Evolutionary conservation across 2,797 vertebrate genomes (phyloP).

Genomic region (Acanthornis magna): DNA sequence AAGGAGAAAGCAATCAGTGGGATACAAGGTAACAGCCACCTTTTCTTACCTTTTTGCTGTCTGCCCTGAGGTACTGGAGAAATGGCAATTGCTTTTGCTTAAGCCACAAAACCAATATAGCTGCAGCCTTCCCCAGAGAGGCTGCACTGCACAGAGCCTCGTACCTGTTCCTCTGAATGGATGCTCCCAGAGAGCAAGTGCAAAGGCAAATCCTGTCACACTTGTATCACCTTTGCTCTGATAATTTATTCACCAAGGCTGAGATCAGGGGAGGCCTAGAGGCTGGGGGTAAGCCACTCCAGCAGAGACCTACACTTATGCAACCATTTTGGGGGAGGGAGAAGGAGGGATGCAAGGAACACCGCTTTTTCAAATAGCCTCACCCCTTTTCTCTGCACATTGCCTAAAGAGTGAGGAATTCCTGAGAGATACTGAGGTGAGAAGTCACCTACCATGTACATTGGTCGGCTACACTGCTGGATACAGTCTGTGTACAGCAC

Average conservation of each 20-base stretch:
- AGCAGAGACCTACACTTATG: neutral
- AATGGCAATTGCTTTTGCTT: neutral
- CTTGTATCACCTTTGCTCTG: neutral
- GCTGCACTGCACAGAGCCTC: neutral
- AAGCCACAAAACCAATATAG: neutral
- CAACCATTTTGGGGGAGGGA: neutral
- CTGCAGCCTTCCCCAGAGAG: neutral
- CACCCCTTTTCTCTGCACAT: neutral
- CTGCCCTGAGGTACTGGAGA: neutral
- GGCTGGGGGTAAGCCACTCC: neutral
- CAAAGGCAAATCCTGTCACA: neutral
- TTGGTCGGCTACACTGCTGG: constrained; percentile 79
- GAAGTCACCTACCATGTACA: constrained; percentile 76
- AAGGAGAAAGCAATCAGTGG: neutral
- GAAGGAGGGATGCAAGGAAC: neutral
- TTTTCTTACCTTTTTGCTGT: neutral
- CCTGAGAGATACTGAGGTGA: neutral
- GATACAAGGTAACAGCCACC: neutral
- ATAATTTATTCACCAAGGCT: neutral
- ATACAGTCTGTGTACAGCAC: constrained; percentile 79
- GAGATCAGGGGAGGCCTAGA: neutral
- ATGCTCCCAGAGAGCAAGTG: neutral
- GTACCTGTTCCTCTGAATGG: neutral
- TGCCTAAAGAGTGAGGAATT: neutral
- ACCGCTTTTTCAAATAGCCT: neutral